These are phyloP conservation scores for Heloderma charlesbogerti DNA, from an alignment of 2,113 vertebrate genomes.

Conservation along the genomic window DNA sequence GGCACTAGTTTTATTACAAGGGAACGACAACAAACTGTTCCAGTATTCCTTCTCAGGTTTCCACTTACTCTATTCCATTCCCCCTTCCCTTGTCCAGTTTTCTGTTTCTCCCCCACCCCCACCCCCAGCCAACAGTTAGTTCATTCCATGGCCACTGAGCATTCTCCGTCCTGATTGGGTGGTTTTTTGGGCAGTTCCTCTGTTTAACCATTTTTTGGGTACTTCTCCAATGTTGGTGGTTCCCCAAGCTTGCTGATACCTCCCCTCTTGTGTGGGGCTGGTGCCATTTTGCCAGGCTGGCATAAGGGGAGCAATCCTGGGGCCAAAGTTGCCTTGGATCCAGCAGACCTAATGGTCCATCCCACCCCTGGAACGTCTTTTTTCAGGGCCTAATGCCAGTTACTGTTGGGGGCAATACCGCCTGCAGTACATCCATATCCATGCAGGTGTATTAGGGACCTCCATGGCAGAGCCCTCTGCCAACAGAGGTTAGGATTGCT, in stretches of 20 bases:
- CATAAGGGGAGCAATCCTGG: too few species aligned
- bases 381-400: too few species aligned
- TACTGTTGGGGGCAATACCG: too few species aligned
- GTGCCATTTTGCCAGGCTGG: background rate
- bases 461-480: too few species aligned
- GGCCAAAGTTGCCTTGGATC: too few species aligned
- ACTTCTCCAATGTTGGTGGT: too few species aligned
- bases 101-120: too few species aligned
- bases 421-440: too few species aligned
- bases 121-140: background rate
- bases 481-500: too few species aligned
- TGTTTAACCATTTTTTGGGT: background rate
- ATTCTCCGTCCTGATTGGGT: background rate
- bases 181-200: background rate
- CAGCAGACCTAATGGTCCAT: too few species aligned
- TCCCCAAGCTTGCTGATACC: background rate
- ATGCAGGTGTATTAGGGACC: too few species aligned
- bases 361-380: too few species aligned
- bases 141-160: background rate
- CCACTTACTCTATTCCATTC: background rate
- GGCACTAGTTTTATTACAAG: background rate
- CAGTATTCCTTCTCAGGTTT: background rate
- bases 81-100: background rate
- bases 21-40: background rate
- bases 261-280: background rate